Evolutionary conservation across 35 echinoderm and acorn worm species (phyloP).

Genomic region (Nesometra sesokonis): DNA sequence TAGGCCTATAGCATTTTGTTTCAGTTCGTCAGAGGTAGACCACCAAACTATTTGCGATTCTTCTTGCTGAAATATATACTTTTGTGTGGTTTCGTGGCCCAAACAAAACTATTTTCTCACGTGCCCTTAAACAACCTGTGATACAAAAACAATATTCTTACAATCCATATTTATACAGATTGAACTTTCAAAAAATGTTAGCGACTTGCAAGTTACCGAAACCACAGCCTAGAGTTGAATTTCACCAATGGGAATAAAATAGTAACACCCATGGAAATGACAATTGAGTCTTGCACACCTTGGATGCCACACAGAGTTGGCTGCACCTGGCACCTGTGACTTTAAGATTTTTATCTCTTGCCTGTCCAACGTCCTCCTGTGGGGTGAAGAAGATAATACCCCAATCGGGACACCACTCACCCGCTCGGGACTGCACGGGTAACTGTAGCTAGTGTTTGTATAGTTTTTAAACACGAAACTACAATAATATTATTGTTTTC

Average conservation of each 20-base stretch:
- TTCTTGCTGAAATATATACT: too few species aligned
- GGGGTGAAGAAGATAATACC: neutral
- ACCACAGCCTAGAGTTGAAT: neutral
- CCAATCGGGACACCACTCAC: neutral
- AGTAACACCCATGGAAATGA: neutral
- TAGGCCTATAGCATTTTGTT: too few species aligned
- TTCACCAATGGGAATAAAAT: neutral
- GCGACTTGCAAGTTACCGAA: neutral
- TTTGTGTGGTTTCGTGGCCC: neutral
- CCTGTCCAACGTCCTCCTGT: neutral
- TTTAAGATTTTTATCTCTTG: neutral
- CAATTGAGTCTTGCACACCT: neutral
- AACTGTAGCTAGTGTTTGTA: neutral
- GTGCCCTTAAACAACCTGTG: neutral
- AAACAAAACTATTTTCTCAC: neutral
- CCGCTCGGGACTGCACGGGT: neutral
- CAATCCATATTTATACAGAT: too few species aligned
- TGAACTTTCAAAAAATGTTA: neutral
- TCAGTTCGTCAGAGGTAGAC: too few species aligned
- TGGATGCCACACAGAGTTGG: neutral
- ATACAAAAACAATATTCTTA: too few species aligned
- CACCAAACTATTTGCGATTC: too few species aligned
- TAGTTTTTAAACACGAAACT: neutral
- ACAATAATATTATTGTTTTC: conserved; percentile 1
- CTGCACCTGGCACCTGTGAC: neutral